These are phyloP conservation scores for Tragelaphus imberbis DNA, from an alignment of 2,113 vertebrate genomes.

Conservation along the genomic window DNA sequence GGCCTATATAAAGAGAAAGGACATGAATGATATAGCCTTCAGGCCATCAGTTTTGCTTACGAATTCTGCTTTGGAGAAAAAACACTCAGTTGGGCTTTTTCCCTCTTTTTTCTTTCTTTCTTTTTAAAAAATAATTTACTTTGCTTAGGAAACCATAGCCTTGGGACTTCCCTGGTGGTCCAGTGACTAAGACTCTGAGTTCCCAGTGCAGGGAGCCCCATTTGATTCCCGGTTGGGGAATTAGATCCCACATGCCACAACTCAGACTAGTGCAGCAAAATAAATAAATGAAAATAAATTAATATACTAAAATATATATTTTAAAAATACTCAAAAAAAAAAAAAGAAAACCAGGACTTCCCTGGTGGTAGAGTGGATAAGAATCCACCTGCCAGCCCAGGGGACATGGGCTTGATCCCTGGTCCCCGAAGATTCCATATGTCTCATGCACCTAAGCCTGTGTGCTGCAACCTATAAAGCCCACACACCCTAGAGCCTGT, in stretches of 20 bases:
- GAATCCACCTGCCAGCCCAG: background rate
- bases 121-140: background rate
- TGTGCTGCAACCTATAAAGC: background rate
- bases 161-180: background rate
- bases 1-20: background rate
- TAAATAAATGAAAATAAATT: background rate
- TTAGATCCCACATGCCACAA: background rate
- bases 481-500: too few species aligned
- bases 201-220: background rate
- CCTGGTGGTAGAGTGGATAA: background rate
- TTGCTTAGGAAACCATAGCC: background rate
- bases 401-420: background rate
- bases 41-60: background rate
- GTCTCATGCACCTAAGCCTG: background rate
- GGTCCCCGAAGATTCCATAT: background rate
- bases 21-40: background rate
- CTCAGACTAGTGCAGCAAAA: background rate
- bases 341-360: background rate
- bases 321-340: background rate
- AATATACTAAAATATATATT: background rate
- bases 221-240: background rate
- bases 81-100: background rate
- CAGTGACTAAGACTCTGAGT: background rate
- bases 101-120: background rate
- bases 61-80: background rate